Evolutionary conservation across 2,113 vertebrate species (phyloP).

Genomic region (pig (Sus scrofa)): DNA sequence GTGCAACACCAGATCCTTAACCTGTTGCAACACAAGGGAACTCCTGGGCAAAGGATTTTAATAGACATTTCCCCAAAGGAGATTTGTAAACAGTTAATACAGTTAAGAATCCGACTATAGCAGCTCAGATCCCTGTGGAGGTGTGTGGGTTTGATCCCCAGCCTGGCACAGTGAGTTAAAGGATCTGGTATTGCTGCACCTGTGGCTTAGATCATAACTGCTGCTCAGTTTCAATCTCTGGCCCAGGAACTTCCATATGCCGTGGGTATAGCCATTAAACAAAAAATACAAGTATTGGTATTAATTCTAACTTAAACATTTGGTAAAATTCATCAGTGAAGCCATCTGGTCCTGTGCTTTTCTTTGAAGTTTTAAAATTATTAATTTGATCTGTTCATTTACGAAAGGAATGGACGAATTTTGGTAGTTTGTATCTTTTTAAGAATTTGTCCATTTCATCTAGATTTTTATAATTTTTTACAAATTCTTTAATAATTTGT

Average conservation of each 20-base stretch:
- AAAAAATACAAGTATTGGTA: background rate
- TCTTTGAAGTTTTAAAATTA: background rate
- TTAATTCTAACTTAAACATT: background rate
- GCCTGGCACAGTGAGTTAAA: no score
- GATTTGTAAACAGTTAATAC: no score
- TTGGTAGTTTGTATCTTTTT: background rate
- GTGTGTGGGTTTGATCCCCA: no score
- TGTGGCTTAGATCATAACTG: background rate
- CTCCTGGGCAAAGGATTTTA: background rate
- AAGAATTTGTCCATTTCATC: background rate
- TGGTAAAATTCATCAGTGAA: background rate
- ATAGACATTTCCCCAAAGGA: background rate
- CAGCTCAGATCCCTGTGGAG: no score
- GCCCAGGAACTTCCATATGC: no score
- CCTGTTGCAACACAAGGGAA: no score
- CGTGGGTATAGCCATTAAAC: background rate
- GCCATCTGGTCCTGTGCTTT: background rate
- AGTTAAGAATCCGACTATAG: no score
- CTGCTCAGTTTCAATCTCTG: background rate
- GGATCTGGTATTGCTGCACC: no score
- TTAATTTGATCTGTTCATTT: background rate
- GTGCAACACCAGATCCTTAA: no score
- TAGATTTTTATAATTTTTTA: background rate
- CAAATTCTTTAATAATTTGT: no score
- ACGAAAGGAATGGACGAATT: background rate